Evolutionary conservation across 2,113 vertebrate genomes (phyloP).

Genomic region (Ameiurus melas): DNA sequence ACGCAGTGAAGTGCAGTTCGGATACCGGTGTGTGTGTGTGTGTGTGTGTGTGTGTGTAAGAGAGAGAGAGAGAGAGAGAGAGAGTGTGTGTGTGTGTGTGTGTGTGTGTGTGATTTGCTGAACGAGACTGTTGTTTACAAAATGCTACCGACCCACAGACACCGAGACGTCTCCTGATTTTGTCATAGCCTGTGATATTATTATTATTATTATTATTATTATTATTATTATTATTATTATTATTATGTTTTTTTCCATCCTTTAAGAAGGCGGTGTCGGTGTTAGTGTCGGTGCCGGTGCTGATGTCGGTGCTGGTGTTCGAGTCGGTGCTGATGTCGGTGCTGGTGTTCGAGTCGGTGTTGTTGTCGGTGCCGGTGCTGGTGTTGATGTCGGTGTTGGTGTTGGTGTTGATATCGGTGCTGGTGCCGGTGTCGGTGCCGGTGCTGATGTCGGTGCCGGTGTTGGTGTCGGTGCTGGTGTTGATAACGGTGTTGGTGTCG

Average conservation of each 20-base stretch:
- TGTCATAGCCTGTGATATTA: slow-evolving; percentile 47
- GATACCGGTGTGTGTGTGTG: slow-evolving; percentile 52
- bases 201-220: slow-evolving; percentile 54
- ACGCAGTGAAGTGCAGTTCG: slow-evolving; percentile 71
- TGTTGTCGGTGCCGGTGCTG: too few relatives aligned
- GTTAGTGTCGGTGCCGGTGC: neutral
- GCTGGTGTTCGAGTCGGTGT: too few relatives aligned
- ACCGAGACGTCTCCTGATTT: slow-evolving; percentile 57
- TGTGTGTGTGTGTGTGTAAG: neutral
- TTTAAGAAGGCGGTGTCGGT: slow-evolving; percentile 65
- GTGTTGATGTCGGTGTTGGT: too few relatives aligned
- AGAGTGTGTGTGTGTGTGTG: neutral
- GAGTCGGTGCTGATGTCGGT: too few relatives aligned
- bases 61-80: too few relatives aligned
- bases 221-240: neutral
- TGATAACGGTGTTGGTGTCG: too few relatives aligned
- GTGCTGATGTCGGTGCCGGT: neutral
- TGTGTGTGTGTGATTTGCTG: slow-evolving; percentile 19
- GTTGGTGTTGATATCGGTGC: slow-evolving; percentile 48
- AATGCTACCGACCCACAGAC: slow-evolving; percentile 64
- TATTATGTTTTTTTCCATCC: neutral
- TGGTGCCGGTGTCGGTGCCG: neutral
- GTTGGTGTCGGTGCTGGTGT: too few relatives aligned
- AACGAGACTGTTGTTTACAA: slow-evolving; percentile 68
- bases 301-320: neutral